phyloP scores from a whole-genome alignment of 2,888 invertebrate species.

The Camptogramma bilineatum region DNA sequence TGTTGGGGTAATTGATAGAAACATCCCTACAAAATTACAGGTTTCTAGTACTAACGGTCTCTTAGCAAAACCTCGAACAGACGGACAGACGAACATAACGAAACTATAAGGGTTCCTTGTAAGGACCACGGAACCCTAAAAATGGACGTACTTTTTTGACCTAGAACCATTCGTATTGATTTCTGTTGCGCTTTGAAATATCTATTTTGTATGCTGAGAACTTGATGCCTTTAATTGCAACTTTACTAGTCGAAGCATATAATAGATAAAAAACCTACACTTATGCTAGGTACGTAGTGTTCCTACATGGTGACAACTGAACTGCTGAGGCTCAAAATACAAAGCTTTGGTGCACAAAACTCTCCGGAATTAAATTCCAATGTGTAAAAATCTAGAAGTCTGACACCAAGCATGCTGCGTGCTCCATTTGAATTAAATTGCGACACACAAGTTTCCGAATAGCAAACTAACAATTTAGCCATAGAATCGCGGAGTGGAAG shows the following conservation, averaged over 20 bases:
- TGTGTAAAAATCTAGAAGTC: conserved; percentile 6
- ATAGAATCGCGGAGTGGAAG: conserved; percentile 31
- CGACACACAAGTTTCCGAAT: conserved; percentile 27
- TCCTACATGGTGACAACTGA: not conserved
- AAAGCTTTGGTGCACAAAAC: not conserved
- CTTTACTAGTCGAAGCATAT: too few species aligned
- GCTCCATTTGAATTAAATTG: conserved; percentile 29
- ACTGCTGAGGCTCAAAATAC: not conserved
- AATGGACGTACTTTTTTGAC: not conserved
- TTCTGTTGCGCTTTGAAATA: not conserved
- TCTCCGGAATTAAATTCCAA: conserved; percentile 7
- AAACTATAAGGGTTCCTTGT: too few species aligned
- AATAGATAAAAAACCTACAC: too few species aligned
- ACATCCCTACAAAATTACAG: too few species aligned
- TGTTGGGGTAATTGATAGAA: too few species aligned
- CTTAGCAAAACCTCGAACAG: too few species aligned
- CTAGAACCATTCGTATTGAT: not conserved
- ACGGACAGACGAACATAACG: too few species aligned
- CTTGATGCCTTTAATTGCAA: too few species aligned
- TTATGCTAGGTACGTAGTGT: too few species aligned
- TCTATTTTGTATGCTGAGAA: not conserved
- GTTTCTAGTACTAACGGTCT: too few species aligned
- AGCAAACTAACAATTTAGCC: conserved; percentile 35
- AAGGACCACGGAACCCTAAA: too few species aligned
- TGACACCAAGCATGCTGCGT: conserved; percentile 16